Conservation (phyloP, 2,797 vertebrate genomes). For the Chiloscyllium punctatum region DNA sequence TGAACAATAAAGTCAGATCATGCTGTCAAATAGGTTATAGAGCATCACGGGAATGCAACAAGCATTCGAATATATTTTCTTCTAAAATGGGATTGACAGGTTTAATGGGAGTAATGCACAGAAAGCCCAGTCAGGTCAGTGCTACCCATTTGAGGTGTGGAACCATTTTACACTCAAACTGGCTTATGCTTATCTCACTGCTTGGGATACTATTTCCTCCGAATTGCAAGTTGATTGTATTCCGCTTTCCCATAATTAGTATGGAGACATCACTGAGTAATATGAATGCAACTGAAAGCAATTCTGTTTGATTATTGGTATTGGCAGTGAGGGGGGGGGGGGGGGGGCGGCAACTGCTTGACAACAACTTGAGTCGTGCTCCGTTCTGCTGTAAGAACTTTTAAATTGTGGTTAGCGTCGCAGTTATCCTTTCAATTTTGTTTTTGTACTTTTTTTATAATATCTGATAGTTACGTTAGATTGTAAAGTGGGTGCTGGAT, state of each 20-base stretch:
- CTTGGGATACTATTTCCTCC: neutral
- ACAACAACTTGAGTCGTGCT: neutral
- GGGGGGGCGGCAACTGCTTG: neutral
- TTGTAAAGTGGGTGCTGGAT: neutral
- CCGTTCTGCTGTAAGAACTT: neutral
- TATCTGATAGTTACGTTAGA: neutral
- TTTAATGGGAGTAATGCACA: neutral
- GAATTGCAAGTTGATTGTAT: neutral
- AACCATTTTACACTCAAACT: neutral
- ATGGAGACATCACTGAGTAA: no score
- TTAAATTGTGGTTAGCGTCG: neutral
- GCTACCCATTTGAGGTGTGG: no score
- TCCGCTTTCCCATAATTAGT: neutral
- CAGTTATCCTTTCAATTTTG: neutral
- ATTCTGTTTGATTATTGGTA: neutral
- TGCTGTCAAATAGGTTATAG: neutral
- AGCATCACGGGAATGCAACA: no score
- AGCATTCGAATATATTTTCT: neutral
- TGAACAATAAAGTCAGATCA: neutral
- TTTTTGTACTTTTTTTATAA: constrained; percentile 24
- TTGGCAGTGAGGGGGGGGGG: neutral
- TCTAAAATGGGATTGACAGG: neutral
- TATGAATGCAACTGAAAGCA: neutral
- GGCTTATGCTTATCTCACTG: neutral
- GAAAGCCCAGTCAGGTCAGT: neutral